phyloP scores from a whole-genome alignment of 1,140 invertebrate species.

The Reticulitermes speratus region DNA sequence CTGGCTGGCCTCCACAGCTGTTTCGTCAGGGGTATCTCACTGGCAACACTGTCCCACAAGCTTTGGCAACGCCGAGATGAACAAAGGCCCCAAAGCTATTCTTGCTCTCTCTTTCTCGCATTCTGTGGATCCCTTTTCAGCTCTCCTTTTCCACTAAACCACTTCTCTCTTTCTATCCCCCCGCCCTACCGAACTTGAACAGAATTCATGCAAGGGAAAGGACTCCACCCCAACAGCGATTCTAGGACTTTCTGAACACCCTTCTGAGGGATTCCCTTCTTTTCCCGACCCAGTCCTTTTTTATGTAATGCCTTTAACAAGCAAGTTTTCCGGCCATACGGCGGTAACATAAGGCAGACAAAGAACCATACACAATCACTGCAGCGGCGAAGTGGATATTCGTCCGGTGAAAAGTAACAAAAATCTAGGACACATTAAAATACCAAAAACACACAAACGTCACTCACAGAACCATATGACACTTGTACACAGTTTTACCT shows the following conservation, averaged over 20 bases:
- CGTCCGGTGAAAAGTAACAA: background rate
- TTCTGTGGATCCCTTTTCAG: background rate
- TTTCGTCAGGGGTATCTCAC: background rate
- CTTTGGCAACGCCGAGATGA: conserved; percentile 13
- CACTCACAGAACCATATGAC: background rate
- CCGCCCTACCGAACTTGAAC: background rate
- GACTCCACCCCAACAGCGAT: conserved; percentile 4
- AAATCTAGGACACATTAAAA: background rate
- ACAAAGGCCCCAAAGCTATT: conserved; percentile 2
- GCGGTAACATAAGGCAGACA: background rate
- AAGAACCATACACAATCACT: background rate
- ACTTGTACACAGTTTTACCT: conserved; percentile 20
- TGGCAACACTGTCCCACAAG: conserved; percentile 10
- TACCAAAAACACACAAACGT: background rate
- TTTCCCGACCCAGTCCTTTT: background rate
- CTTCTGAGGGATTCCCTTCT: conserved; percentile 3
- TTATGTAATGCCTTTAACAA: background rate
- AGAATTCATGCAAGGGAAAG: background rate
- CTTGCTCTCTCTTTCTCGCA: conserved; percentile 8
- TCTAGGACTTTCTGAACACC: background rate
- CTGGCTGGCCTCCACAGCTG: conserved; percentile 14
- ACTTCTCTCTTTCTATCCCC: background rate
- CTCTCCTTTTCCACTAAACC: conserved; percentile 14
- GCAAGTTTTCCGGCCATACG: background rate
- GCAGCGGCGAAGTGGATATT: background rate